Conservation (phyloP, 2,797 vertebrate species). For the Esox masquinongy region DNA sequence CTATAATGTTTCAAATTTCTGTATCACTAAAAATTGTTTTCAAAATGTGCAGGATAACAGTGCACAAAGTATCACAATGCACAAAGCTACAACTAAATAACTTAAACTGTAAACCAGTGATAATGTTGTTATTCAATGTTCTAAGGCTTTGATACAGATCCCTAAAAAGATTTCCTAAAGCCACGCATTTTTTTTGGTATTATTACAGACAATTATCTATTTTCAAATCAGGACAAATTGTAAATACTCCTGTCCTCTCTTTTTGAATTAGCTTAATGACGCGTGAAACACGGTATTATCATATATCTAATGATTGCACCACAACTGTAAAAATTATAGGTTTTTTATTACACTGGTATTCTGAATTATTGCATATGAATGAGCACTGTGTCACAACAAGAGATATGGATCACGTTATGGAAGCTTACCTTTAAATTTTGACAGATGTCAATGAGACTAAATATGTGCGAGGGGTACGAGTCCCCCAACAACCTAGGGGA, state of each 20-base stretch:
- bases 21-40: neutral
- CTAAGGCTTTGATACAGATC: no score
- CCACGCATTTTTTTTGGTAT: no score
- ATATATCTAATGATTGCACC: neutral
- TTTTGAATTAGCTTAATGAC: no score
- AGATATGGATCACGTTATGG: neutral
- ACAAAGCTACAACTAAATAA: no score
- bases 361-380: neutral
- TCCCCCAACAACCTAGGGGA: conserved; percentile 48
- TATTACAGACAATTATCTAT: no score
- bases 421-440: conserved; percentile 12
- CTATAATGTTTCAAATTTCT: neutral
- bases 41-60: neutral
- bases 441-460: conserved; percentile 16
- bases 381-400: neutral
- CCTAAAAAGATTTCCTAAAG: no score
- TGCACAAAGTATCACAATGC: no score
- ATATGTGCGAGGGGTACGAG: conserved; percentile 22
- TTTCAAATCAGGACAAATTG: no score
- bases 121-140: no score
- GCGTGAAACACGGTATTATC: neutral
- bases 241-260: no score
- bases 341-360: neutral
- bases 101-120: no score
- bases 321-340: no score